phyloP scores from a whole-genome alignment of 1,140 invertebrate species.

The Copidosoma floridanum region DNA sequence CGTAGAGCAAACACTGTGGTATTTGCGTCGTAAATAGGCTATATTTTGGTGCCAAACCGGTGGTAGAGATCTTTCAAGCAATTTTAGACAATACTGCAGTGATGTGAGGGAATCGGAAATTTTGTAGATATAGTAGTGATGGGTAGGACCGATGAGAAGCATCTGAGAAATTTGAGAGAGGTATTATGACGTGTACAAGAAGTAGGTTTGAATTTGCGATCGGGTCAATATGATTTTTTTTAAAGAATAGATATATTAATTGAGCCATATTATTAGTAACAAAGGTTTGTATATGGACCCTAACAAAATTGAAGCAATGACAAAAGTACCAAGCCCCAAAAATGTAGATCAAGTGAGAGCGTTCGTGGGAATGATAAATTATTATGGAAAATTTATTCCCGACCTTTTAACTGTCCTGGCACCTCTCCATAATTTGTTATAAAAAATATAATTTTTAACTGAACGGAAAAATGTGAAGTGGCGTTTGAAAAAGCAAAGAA shows the following conservation, averaged over 20 bases:
- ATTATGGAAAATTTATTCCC: constrained; percentile 54
- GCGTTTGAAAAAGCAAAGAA: constrained; percentile 40
- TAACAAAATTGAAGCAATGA: background rate
- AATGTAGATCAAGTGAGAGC: constrained; percentile 43
- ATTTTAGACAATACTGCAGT: constrained; percentile 43
- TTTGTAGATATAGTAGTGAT: constrained; percentile 38
- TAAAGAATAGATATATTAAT: background rate
- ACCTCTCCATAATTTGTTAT: background rate
- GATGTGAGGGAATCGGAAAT: constrained; percentile 33
- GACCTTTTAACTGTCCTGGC: constrained; percentile 37
- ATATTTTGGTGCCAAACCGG: constrained; percentile 25
- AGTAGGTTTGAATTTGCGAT: constrained; percentile 29
- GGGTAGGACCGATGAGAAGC: constrained; percentile 28
- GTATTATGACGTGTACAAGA: constrained; percentile 30
- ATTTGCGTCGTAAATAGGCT: background rate
- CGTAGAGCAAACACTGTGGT: background rate
- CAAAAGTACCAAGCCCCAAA: background rate
- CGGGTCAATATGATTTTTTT: background rate
- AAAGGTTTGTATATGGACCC: background rate
- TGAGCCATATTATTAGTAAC: background rate
- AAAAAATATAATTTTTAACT: background rate
- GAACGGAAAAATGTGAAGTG: constrained; percentile 33
- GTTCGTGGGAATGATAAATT: constrained; percentile 54
- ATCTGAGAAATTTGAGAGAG: constrained; percentile 34
- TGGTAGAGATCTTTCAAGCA: constrained; percentile 34